Evolutionary conservation across 2,797 vertebrate species (phyloP).

Genomic region (Pelobates cultripes): DNA sequence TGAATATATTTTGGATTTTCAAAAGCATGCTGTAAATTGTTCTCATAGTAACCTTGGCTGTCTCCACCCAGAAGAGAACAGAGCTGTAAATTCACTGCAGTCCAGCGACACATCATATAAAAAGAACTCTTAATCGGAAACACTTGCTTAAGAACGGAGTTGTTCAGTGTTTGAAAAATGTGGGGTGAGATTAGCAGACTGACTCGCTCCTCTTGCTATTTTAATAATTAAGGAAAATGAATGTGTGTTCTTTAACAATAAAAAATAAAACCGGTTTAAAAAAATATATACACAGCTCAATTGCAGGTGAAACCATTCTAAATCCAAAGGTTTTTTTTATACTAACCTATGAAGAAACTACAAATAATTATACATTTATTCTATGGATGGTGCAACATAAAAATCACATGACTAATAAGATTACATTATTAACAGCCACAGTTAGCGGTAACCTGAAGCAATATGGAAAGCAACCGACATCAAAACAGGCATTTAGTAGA

Average conservation of each 20-base stretch:
- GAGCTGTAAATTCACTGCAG: too few relatives aligned
- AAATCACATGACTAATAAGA: constrained; percentile 5
- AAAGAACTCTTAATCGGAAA: constrained; percentile 11
- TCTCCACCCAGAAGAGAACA: constrained; percentile 40
- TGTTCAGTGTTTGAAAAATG: background rate
- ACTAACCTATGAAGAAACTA: too few relatives aligned
- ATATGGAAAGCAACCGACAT: constrained; percentile 8
- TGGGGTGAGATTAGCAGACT: too few relatives aligned
- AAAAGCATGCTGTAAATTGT: constrained; percentile 33
- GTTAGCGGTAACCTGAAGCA: background rate
- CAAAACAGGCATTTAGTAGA: background rate
- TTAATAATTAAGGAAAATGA: too few relatives aligned
- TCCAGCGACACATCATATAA: constrained; percentile 18
- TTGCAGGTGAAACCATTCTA: too few relatives aligned
- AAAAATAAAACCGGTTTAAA: too few relatives aligned
- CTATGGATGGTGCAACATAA: background rate
- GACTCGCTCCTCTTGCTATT: too few relatives aligned
- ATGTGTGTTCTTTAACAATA: too few relatives aligned
- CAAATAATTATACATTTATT: too few relatives aligned
- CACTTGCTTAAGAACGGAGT: constrained; percentile 18
- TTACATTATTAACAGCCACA: background rate
- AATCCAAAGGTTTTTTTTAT: too few relatives aligned
- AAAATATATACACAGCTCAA: too few relatives aligned
- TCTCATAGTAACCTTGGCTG: constrained; percentile 48
- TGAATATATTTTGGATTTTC: background rate